Evolutionary conservation across 2,797 vertebrate genomes (phyloP).

Genomic region (Liasis olivaceus): DNA sequence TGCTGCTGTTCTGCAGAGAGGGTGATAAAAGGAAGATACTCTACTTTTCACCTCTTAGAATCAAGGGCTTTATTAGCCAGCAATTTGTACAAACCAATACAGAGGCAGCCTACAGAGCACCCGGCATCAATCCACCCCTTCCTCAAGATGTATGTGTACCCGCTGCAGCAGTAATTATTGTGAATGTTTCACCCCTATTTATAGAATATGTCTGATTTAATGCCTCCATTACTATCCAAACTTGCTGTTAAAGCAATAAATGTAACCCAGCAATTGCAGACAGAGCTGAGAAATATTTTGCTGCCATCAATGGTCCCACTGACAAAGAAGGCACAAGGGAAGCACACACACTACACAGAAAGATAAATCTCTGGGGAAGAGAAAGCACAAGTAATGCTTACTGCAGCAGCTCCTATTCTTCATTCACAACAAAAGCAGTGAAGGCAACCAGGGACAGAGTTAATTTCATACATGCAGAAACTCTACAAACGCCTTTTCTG

Average conservation of each 20-base stretch:
- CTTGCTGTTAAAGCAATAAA: background rate
- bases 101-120: background rate
- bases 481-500: background rate
- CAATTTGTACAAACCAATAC: background rate
- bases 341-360: background rate
- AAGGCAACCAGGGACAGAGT: background rate
- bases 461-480: rapidly evolving
- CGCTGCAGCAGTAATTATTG: background rate
- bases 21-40: background rate
- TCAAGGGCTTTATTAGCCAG: background rate
- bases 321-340: constrained; percentile 9
- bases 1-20: background rate
- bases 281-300: background rate
- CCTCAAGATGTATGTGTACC: background rate
- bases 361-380: background rate
- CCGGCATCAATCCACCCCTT: background rate
- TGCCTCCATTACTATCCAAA: background rate
- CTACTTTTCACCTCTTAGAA: background rate
- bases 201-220: background rate
- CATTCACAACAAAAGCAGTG: background rate
- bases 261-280: background rate
- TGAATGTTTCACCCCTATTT: background rate
- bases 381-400: background rate
- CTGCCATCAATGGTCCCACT: background rate
- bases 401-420: rapidly evolving